phyloP scores from a whole-genome alignment of 2,888 invertebrate species.

The Myathropa florea region DNA sequence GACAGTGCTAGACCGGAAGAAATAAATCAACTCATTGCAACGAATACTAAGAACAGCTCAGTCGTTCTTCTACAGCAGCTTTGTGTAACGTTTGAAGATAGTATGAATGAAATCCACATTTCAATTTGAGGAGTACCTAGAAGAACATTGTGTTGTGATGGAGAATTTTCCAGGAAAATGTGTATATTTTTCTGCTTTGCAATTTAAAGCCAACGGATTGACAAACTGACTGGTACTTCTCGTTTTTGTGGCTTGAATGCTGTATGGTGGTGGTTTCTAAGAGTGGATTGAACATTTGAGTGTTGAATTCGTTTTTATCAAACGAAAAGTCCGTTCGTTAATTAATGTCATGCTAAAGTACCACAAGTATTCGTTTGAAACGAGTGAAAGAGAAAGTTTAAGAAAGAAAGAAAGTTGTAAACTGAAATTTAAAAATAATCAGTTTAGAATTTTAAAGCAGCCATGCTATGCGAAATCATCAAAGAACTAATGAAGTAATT shows the following conservation, averaged over 20 bases:
- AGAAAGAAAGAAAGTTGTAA: too few species aligned
- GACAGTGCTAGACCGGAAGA: constrained; percentile 54
- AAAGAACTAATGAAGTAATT: too few species aligned
- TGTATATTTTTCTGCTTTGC: neutral
- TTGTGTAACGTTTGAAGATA: constrained; percentile 8
- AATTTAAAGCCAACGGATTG: neutral
- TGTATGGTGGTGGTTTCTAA: neutral
- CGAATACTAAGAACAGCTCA: constrained; percentile 31
- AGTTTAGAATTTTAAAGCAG: too few species aligned
- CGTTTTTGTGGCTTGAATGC: neutral
- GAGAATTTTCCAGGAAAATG: neutral
- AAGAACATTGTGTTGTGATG: neutral
- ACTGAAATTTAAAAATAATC: too few species aligned
- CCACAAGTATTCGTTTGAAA: too few species aligned
- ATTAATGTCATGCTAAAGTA: too few species aligned
- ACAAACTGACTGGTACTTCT: too few species aligned
- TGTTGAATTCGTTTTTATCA: neutral
- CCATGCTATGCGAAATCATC: too few species aligned
- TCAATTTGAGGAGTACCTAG: neutral
- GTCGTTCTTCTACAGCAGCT: neutral
- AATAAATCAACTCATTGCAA: constrained; percentile 63
- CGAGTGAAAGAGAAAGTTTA: too few species aligned
- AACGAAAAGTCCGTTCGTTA: neutral
- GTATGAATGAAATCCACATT: constrained; percentile 6
- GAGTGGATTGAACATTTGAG: neutral